Conservation (phyloP, 2,113 vertebrate species). For the Rostratula benghalensis region DNA sequence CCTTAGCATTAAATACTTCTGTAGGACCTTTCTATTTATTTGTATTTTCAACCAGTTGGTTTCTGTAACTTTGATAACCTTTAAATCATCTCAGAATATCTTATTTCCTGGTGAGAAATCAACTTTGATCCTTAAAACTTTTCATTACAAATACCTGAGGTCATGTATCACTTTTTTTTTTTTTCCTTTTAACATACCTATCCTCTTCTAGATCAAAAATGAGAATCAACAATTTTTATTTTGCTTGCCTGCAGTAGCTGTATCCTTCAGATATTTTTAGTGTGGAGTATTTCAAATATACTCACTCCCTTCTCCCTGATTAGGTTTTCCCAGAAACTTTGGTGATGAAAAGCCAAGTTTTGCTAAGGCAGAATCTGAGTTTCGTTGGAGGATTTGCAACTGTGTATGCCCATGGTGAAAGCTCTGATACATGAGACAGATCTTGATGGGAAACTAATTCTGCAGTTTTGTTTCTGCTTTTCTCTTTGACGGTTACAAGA, state of each 20-base stretch:
- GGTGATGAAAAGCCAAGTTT: not conserved
- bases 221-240: not conserved
- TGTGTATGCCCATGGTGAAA: fast-evolving
- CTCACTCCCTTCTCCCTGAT: not conserved
- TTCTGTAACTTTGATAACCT: not conserved
- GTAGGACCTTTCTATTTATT: not conserved
- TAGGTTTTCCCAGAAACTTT: not conserved
- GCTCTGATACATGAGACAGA: not conserved
- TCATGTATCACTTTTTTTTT: not conserved
- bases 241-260: not conserved
- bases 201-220: not conserved
- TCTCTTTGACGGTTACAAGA: not conserved
- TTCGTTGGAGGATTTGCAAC: not conserved
- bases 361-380: not conserved
- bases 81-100: not conserved
- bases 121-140: not conserved
- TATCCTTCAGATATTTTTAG: not conserved
- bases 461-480: not conserved
- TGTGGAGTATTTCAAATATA: not conserved
- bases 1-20: not conserved
- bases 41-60: not conserved
- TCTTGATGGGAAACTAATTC: not conserved
- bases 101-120: not conserved
- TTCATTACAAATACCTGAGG: not conserved
- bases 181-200: not conserved